Percentiles rank a stretch among this genome's conserved stretches.
Evolutionary conservation across 30 jellyfish, hydroid and myxozoan genomes (phyloP).

Genomic region (Hydra vulgaris): DNA sequence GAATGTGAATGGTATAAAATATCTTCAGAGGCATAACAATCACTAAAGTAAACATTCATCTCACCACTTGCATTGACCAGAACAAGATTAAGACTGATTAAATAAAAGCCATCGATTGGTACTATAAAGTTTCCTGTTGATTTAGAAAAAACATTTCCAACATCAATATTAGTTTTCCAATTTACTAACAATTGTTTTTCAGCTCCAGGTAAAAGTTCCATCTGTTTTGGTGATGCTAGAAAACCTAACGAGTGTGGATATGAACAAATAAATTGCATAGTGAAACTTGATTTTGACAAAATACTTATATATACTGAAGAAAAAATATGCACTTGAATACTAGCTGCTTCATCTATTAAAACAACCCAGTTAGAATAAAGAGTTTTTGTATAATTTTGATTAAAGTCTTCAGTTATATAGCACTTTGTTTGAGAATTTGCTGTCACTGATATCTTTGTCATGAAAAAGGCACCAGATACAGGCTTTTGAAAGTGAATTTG

Average conservation of each 20-base stretch:
- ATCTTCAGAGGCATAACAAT: not conserved
- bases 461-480: not conserved
- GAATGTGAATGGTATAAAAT: not conserved
- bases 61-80: conserved; percentile 3
- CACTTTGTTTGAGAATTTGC: not conserved
- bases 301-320: not conserved
- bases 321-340: not conserved
- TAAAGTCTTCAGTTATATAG: not conserved
- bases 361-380: not conserved
- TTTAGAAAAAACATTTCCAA: conserved; percentile 11
- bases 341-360: not conserved
- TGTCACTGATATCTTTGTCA: not conserved
- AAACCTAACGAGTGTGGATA: conserved; percentile 4
- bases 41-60: not conserved
- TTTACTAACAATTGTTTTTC: not conserved
- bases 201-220: not conserved
- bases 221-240: conserved; percentile 1
- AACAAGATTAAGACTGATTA: conserved; percentile 5
- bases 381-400: not conserved
- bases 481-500: not conserved
- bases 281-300: not conserved
- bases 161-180: not conserved
- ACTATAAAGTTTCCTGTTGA: conserved; percentile 11
- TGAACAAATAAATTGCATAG: conserved; percentile 2
- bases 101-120: conserved; percentile 1